These are phyloP conservation scores for Desoria tigrina DNA, from an alignment of 2,888 invertebrate genomes.

Conservation along the genomic window DNA sequence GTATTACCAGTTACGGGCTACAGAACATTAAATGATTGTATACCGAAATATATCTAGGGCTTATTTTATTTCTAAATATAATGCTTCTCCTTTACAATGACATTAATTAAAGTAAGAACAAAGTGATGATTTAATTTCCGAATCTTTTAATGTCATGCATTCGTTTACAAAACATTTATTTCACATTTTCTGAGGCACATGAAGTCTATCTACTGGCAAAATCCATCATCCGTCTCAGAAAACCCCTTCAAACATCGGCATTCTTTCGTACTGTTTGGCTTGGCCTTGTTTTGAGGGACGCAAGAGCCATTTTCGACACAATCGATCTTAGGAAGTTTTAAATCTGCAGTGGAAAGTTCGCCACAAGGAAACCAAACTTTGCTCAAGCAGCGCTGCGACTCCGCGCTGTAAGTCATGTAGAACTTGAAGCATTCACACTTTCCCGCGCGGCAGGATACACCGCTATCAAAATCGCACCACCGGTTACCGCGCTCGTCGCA, in stretches of 20 bases:
- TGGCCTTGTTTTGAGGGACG: background rate
- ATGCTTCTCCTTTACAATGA: no score
- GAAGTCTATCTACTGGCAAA: slow-evolving; percentile 18
- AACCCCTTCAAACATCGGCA: slow-evolving; percentile 22
- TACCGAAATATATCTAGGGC: no score
- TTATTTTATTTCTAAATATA: no score
- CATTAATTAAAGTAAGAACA: no score
- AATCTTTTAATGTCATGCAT: no score
- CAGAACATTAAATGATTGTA: no score
- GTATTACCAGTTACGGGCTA: no score
- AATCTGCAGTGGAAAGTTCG: slow-evolving; percentile 15
- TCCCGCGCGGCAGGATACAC: slow-evolving; percentile 19
- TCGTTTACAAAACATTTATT: no score
- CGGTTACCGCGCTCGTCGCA: slow-evolving; percentile 4
- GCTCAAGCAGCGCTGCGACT: slow-evolving; percentile 14
- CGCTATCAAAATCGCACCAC: slow-evolving; percentile 21
- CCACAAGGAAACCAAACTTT: slow-evolving; percentile 29
- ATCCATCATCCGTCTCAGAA: slow-evolving; percentile 20
- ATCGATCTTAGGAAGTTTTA: slow-evolving; percentile 13
- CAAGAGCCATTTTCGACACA: slow-evolving; percentile 26
- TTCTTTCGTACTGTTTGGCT: background rate
- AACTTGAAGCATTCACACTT: slow-evolving; percentile 22
- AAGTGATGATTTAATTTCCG: no score
- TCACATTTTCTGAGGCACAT: no score
- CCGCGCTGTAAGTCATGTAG: slow-evolving; percentile 14